These are phyloP conservation scores for Clarias gariepinus DNA, from an alignment of 2,113 vertebrate species.

Conservation along the genomic window DNA sequence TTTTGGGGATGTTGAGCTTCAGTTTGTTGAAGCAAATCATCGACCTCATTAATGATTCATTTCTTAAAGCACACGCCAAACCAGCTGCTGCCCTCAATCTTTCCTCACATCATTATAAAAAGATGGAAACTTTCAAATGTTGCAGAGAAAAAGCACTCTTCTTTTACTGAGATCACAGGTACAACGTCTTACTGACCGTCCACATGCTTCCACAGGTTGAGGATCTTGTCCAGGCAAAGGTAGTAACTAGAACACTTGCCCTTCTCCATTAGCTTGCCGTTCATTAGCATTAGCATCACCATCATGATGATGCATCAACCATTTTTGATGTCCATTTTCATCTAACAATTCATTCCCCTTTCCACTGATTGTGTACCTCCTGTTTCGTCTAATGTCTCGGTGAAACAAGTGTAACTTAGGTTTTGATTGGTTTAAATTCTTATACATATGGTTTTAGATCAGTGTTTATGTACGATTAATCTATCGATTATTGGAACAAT, in stretches of 20 bases:
- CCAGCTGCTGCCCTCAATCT: conserved; percentile 4
- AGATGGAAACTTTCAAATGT: conserved; percentile 3
- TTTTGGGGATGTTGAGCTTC: conserved; percentile 6
- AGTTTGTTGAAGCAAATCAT: not conserved
- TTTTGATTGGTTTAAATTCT: not conserved
- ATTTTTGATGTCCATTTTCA: not conserved
- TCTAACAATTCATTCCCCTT: not conserved
- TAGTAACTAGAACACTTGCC: conserved; percentile 57
- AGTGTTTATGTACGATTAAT: not conserved
- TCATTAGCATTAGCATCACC: not conserved
- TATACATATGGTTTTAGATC: too few species aligned
- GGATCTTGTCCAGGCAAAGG: conserved; percentile 76
- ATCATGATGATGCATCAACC: not conserved
- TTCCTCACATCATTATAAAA: conserved; percentile 12
- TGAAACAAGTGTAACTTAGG: not conserved
- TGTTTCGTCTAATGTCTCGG: not conserved
- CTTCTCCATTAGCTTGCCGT: conserved; percentile 7
- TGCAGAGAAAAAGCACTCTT: not conserved
- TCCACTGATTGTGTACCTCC: not conserved
- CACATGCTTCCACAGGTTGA: conserved; percentile 74
- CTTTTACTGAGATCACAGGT: conserved; percentile 60
- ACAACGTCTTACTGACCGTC: conserved; percentile 37
- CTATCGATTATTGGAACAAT: too few species aligned
- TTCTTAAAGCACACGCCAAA: conserved; percentile 19
- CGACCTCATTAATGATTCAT: conserved; percentile 12